A percentile compares a stretch with the other conserved stretches of the same genome.
Evolutionary conservation across 1,140 invertebrate genomes (phyloP).

Genomic region (Bombyx mandarina): DNA sequence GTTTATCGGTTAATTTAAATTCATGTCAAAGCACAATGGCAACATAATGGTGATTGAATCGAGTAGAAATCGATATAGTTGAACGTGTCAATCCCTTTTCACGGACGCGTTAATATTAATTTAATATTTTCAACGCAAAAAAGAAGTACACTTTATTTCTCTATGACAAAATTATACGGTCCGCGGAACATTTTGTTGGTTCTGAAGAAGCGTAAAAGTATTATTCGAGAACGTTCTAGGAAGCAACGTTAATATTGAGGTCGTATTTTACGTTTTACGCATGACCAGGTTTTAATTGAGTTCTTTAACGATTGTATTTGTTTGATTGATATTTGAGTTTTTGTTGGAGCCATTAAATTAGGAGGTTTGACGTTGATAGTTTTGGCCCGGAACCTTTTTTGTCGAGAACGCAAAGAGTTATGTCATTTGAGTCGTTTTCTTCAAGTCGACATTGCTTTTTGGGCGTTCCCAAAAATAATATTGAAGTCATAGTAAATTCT

Average conservation of each 20-base stretch:
- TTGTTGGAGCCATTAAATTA: too few relatives aligned
- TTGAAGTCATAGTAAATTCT: too few relatives aligned
- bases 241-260: constrained; percentile 1
- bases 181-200: constrained; percentile 11
- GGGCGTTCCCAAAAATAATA: too few relatives aligned
- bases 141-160: constrained; percentile 4
- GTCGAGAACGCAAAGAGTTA: too few relatives aligned
- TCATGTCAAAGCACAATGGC: constrained; percentile 16
- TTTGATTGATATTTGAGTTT: too few relatives aligned
- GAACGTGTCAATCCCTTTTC: constrained; percentile 63
- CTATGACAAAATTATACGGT: constrained; percentile 23
- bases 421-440: too few relatives aligned
- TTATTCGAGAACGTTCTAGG: neutral
- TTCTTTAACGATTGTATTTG: neutral
- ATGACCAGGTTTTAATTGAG: constrained; percentile 44
- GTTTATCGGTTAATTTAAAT: too few relatives aligned
- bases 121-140: constrained; percentile 53
- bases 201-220: constrained; percentile 5
- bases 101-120: constrained; percentile 59
- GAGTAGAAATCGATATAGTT: constrained; percentile 65
- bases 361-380: too few relatives aligned
- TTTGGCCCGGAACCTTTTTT: too few relatives aligned
- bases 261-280: constrained; percentile 39
- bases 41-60: constrained; percentile 54
- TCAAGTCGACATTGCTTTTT: too few relatives aligned